Evolutionary conservation across 2,797 vertebrate species (phyloP).

Genomic region (Diplodus sargus): DNA sequence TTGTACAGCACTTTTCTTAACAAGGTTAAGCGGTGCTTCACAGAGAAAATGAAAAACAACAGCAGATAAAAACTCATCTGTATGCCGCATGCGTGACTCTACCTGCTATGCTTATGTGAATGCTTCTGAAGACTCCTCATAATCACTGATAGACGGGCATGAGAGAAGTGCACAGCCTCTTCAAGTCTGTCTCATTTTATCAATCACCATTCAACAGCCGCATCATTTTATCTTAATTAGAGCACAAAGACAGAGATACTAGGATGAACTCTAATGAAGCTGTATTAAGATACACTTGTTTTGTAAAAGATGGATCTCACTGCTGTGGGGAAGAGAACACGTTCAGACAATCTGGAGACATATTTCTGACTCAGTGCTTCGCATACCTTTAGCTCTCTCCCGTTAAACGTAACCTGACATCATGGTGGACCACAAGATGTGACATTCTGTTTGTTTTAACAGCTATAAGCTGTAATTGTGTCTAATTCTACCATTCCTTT

Average conservation of each 20-base stretch:
- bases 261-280: slow-evolving; percentile 11
- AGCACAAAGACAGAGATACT: slow-evolving; percentile 12
- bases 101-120: neutral
- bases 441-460: neutral
- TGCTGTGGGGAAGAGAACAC: neutral
- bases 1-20: no score
- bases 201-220: neutral
- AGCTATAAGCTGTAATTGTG: no score
- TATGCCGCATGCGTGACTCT: neutral
- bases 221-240: slow-evolving; percentile 38
- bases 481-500: no score
- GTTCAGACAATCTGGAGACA: slow-evolving; percentile 1
- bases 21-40: no score
- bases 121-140: neutral
- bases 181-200: neutral
- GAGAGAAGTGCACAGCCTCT: neutral
- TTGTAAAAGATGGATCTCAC: neutral
- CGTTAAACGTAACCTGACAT: neutral
- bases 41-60: no score
- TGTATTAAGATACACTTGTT: slow-evolving; percentile 27
- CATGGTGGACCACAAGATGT: neutral
- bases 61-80: neutral
- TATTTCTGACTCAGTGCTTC: neutral
- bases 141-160: neutral
- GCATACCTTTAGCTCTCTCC: neutral